Evolutionary conservation across 2,888 invertebrate genomes (phyloP).

Genomic region (Papilio gigon): DNA sequence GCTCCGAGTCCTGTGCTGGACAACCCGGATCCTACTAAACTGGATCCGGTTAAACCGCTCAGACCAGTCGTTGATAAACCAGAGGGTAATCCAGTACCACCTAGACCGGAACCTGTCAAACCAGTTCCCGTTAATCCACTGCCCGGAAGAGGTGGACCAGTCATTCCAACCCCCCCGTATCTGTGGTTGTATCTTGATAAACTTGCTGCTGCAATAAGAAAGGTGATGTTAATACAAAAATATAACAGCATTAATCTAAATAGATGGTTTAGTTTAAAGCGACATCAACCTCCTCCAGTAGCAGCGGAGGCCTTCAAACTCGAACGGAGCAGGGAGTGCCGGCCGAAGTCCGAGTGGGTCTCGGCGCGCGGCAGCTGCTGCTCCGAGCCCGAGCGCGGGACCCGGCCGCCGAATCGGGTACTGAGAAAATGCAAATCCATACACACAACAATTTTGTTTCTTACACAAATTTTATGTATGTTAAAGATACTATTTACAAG

Average conservation of each 20-base stretch:
- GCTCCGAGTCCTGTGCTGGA: constrained; percentile 71
- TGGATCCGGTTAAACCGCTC: constrained; percentile 76
- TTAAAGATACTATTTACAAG: too few species aligned
- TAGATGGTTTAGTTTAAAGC: background rate
- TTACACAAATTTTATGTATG: background rate
- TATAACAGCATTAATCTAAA: too few species aligned
- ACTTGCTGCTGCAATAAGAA: constrained; percentile 76
- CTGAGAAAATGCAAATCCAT: constrained; percentile 52
- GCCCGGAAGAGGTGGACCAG: constrained; percentile 59
- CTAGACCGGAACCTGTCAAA: constrained; percentile 56
- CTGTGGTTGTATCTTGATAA: constrained; percentile 85
- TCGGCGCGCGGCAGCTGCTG: constrained; percentile 94
- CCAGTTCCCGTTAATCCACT: constrained; percentile 60
- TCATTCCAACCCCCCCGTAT: constrained; percentile 78
- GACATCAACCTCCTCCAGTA: constrained; percentile 57
- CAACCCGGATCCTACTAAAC: constrained; percentile 69
- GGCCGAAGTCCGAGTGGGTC: constrained; percentile 90
- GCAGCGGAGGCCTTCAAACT: constrained; percentile 87
- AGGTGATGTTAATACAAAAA: too few species aligned
- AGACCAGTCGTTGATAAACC: constrained; percentile 75
- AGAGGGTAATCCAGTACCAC: constrained; percentile 68
- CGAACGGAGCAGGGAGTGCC: constrained; percentile 91
- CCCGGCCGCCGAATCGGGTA: constrained; percentile 75
- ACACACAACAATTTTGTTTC: constrained; percentile 39
- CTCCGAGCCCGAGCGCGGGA: constrained; percentile 95